phyloP scores from a whole-genome alignment of 2,797 vertebrate species.

The Notolabrus celidotus region DNA sequence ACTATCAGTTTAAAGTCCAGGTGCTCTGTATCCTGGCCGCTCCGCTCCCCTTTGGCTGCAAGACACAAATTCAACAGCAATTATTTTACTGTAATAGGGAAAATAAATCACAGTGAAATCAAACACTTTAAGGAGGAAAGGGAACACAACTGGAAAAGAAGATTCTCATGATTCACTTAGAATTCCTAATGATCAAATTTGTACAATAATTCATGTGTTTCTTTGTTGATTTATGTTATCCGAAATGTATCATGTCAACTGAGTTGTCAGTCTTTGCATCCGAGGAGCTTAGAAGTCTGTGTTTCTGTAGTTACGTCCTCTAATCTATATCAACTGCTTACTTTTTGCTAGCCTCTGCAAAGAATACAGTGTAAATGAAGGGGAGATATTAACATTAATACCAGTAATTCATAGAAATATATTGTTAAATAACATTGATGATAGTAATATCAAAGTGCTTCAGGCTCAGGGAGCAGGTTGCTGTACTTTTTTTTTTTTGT shows the following conservation, averaged over 20 bases:
- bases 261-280: too few species aligned
- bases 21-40: slow-evolving; percentile 91
- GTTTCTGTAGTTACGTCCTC: too few species aligned
- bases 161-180: too few species aligned
- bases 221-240: background rate
- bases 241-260: background rate
- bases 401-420: background rate
- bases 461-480: background rate
- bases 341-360: too few species aligned
- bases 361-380: background rate
- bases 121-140: background rate
- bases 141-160: background rate
- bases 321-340: too few species aligned
- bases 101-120: background rate
- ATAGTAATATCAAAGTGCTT: too few species aligned
- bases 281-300: too few species aligned
- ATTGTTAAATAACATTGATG: too few species aligned
- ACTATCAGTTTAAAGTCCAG: slow-evolving; percentile 97
- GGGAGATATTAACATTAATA: background rate
- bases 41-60: slow-evolving; percentile 85
- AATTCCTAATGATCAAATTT: background rate
- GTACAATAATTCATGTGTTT: background rate
- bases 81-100: background rate
- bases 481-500: background rate
- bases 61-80: slow-evolving; percentile 22